Evolutionary conservation across 1,140 invertebrate genomes (phyloP), one percentile per base, ranked within the genome.

Genomic region (Hermatobates lingyangjiaoensis): DNA sequence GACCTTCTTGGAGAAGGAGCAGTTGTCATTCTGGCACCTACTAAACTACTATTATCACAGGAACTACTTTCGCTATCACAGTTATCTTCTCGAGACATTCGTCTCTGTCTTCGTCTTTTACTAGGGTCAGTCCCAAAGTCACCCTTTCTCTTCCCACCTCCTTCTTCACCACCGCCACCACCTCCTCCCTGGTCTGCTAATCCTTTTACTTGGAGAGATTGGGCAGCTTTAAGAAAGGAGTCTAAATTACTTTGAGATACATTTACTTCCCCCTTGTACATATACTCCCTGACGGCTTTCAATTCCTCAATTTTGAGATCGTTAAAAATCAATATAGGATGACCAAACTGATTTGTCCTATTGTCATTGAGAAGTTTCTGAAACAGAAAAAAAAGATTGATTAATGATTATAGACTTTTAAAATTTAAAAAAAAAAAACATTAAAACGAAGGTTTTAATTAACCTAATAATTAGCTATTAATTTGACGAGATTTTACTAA

Each of bases 241-340:
- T 83, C 80, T 60, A 93, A 70, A 67, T 91, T 84, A 68, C 90
- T 85, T 68, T 91, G 87, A 56, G 83, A 83, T 63, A 93, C 88
- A 68, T 90, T 90, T 26, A 92, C 87, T 73, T 92, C 87, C 47
- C 88, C 88, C 58, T 83, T 76, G 68, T 92, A 93, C 87, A 92
- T 92, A 60, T 91, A 91, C 64, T 89, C 84, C 76, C 90, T 83
- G 78, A 92, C 87, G 49, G 87, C 86, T 69, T 86, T 80, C 55
- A 92, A 66, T 70, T 91, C 85, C 67, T 83, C 79, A 68, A 83
- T 90, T 67, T 86, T 87, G 15, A 91, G 83, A 75, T 90, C 86
- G 72, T 88, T 87, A n/a, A n/a, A n/a, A n/a, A n/a, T n/a, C 26
- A 91, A 87, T 73, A 91, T 87, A 45, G 86, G 86, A 69, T 89